These are phyloP conservation scores for Molossus alvarezi DNA, from an alignment of 2,797 vertebrate species.

Conservation along the genomic window DNA sequence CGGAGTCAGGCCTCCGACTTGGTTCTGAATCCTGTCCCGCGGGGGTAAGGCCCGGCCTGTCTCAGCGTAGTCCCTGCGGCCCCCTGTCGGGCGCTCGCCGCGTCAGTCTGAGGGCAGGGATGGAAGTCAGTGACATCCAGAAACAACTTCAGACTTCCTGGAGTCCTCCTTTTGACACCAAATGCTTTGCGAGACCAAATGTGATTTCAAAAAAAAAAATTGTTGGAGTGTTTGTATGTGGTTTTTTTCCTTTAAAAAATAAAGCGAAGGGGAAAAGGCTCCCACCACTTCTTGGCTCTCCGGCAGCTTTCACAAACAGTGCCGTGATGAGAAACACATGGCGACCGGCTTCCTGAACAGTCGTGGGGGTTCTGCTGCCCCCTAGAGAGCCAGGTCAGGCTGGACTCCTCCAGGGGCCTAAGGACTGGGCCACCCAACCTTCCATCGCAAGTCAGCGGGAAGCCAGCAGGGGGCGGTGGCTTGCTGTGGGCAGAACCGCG, in stretches of 20 bases:
- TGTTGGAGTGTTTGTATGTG: constrained; percentile 50
- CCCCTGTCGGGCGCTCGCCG: not conserved
- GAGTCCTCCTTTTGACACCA: constrained; percentile 66
- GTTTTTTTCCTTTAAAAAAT: constrained; percentile 54
- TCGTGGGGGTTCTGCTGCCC: constrained; percentile 32
- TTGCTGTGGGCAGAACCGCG: not conserved
- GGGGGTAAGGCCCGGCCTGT: not conserved
- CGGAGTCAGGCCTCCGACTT: not conserved
- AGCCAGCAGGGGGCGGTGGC: not conserved
- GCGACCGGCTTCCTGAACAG: fast-evolving
- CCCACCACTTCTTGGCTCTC: constrained; percentile 49
- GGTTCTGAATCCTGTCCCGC: not conserved
- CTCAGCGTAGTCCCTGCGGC: not conserved
- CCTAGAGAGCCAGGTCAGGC: not conserved
- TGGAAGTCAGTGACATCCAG: constrained; percentile 7
- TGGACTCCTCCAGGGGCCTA: not conserved
- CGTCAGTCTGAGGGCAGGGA: not conserved
- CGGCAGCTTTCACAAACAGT: constrained; percentile 53
- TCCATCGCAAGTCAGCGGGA: not conserved
- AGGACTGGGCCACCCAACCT: not conserved
- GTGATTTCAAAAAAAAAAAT: constrained; percentile 3
- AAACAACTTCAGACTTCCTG: constrained; percentile 34
- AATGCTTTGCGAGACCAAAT: constrained; percentile 58
- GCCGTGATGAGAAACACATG: constrained; percentile 72
- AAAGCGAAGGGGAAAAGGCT: constrained; percentile 60